Conservation (phyloP, 2,797 vertebrate genomes). For the Thalassophryne amazonica region DNA sequence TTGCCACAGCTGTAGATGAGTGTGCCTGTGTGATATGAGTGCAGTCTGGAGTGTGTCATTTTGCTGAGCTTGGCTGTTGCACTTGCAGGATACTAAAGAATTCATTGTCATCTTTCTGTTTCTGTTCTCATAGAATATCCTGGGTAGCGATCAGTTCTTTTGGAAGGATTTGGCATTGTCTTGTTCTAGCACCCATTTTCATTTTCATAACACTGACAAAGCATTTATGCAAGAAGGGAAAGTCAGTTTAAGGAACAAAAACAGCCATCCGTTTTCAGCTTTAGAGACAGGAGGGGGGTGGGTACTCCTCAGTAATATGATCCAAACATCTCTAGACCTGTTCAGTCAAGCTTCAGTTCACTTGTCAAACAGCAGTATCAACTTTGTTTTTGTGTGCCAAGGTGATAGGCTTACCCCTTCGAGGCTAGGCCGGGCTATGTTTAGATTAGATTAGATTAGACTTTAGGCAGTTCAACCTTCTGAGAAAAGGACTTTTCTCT, state of each 20-base stretch:
- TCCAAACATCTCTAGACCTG: constrained; percentile 60
- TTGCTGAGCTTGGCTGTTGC: constrained; percentile 15
- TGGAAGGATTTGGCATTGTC: constrained; percentile 29
- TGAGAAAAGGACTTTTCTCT: too few species aligned
- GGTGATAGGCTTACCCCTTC: constrained; percentile 70
- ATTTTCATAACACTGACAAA: constrained; percentile 36
- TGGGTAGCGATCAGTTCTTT: constrained; percentile 21
- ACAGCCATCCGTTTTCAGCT: constrained; percentile 9
- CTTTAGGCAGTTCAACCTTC: constrained; percentile 44
- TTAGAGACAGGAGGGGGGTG: constrained; percentile 15
- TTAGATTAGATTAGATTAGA: constrained; percentile 71
- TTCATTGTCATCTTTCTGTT: constrained; percentile 32
- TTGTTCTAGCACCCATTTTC: constrained; percentile 21
- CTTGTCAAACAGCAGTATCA: constrained; percentile 52
- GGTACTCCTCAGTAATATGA: constrained; percentile 50
- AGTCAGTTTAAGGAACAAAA: constrained; percentile 39
- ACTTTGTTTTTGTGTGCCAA: constrained; percentile 62
- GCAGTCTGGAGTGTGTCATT: constrained; percentile 5
- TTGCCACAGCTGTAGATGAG: constrained; percentile 20
- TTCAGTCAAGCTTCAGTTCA: constrained; percentile 73
- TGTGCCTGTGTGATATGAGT: constrained; percentile 6
- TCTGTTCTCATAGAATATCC: constrained; percentile 20
- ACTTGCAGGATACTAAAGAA: constrained; percentile 15
- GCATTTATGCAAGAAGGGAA: constrained; percentile 31
- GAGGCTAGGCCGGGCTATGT: constrained; percentile 66